Conservation (phyloP, 2,797 vertebrate genomes). For the Phalanger gymnotis region DNA sequence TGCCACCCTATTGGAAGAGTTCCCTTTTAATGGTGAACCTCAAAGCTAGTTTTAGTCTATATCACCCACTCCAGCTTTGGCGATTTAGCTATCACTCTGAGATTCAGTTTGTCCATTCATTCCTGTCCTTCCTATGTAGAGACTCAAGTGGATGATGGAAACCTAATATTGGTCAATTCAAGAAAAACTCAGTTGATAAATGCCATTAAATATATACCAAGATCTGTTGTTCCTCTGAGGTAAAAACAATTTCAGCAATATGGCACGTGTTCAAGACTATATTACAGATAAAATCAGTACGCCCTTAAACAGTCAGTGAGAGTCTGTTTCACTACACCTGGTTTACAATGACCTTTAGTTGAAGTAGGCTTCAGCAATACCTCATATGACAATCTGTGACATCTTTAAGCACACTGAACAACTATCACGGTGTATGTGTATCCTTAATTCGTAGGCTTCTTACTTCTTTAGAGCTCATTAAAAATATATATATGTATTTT, state of each 20-base stretch:
- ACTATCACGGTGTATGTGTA: slow-evolving; percentile 79
- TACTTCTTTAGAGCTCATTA: slow-evolving; percentile 78
- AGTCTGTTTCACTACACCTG: slow-evolving; percentile 72
- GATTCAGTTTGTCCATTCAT: slow-evolving; percentile 28
- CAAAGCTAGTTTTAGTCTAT: slow-evolving; percentile 38
- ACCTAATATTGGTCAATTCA: slow-evolving; percentile 29
- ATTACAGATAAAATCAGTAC: slow-evolving; percentile 76
- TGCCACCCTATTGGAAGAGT: slow-evolving; percentile 49
- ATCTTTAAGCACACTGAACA: slow-evolving; percentile 81
- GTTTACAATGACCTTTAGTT: slow-evolving; percentile 71
- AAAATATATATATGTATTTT: slow-evolving; percentile 81
- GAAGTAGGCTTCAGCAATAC: slow-evolving; percentile 72
- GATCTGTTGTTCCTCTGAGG: slow-evolving; percentile 71
- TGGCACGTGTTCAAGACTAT: slow-evolving; percentile 76
- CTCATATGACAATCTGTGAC: slow-evolving; percentile 80
- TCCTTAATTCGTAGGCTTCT: slow-evolving; percentile 78
- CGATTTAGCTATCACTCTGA: not conserved
- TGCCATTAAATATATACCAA: slow-evolving; percentile 29
- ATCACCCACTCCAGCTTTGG: slow-evolving; percentile 17
- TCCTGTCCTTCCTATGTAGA: slow-evolving; percentile 14
- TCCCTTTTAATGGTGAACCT: slow-evolving; percentile 56
- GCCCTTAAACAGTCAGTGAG: slow-evolving; percentile 72
- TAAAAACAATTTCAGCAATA: slow-evolving; percentile 78
- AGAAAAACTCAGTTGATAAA: slow-evolving; percentile 30
- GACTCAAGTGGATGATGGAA: slow-evolving; percentile 12